Percentiles rank a stretch among this genome's conserved stretches.
Conservation (phyloP, 1,140 invertebrate species). For the Sitophilus oryzae region DNA sequence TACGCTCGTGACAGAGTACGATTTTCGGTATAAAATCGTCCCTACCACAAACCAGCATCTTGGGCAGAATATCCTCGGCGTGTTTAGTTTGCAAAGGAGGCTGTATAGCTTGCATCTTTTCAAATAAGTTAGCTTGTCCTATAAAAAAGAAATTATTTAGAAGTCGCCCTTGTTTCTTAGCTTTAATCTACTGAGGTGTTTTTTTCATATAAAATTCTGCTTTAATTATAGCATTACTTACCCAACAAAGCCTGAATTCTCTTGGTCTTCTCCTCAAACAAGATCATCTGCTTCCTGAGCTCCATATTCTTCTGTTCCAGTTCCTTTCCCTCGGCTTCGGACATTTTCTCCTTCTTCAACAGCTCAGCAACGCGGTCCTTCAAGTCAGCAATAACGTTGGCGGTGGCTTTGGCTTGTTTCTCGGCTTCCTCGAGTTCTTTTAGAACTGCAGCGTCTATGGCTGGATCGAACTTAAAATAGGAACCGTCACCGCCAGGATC, state of each 20-base stretch:
- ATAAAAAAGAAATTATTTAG: no score
- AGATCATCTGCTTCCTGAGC: conserved; percentile 37
- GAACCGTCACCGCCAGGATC: conserved; percentile 20
- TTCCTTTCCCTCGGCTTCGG: conserved; percentile 36
- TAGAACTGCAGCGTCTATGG: conserved; percentile 33
- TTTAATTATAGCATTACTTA: not conserved
- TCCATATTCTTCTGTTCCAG: conserved; percentile 37
- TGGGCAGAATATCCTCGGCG: conserved; percentile 38
- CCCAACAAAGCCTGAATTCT: conserved; percentile 36
- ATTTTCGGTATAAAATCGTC: conserved; percentile 41
- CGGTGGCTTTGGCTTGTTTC: conserved; percentile 38
- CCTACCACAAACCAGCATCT: conserved; percentile 40
- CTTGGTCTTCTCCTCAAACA: conserved; percentile 41
- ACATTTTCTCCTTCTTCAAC: conserved; percentile 30
- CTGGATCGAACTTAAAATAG: conserved; percentile 25
- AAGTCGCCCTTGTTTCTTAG: no score
- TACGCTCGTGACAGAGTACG: conserved; percentile 35
- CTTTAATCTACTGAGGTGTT: no score
- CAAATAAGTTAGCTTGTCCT: conserved; percentile 33
- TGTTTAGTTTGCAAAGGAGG: conserved; percentile 18
- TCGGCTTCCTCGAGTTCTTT: conserved; percentile 41
- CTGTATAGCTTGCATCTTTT: conserved; percentile 25
- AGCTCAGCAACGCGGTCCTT: conserved; percentile 36
- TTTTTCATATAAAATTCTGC: not conserved
- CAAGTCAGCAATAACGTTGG: conserved; percentile 35